Evolutionary conservation across 1,140 invertebrate genomes (phyloP).

Genomic region (Pseudomyrmex pallidus): DNA sequence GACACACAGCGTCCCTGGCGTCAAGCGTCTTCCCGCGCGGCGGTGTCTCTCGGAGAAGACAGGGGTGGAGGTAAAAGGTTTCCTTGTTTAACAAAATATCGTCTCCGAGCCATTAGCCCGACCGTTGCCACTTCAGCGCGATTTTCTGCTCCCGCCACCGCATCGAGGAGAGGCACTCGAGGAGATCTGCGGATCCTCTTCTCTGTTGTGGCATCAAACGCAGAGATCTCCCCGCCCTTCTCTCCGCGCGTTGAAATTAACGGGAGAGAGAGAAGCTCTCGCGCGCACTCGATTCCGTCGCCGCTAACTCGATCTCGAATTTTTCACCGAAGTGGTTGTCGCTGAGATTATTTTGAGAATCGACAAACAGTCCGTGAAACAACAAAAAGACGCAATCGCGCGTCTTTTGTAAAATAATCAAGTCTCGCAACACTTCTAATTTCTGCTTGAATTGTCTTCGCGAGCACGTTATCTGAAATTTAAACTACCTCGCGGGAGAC

Average conservation of each 20-base stretch:
- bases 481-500: too few species aligned
- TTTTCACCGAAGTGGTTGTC: background rate
- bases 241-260: conserved; percentile 62
- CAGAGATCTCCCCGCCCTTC: conserved; percentile 41
- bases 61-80: conserved; percentile 83
- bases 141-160: conserved; percentile 76
- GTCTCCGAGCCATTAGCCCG: conserved; percentile 83
- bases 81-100: conserved; percentile 85
- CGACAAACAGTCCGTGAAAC: background rate
- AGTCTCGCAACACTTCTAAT: background rate
- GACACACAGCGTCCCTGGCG: conserved; percentile 69
- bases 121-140: conserved; percentile 79
- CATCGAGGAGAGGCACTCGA: conserved; percentile 71
- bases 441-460: too few species aligned
- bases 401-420: background rate
- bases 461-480: too few species aligned
- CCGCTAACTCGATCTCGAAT: conserved; percentile 44
- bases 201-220: conserved; percentile 68
- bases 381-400: background rate
- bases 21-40: conserved; percentile 60
- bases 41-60: conserved; percentile 36
- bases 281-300: background rate
- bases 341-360: background rate
- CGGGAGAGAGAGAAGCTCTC: background rate
- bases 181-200: conserved; percentile 57